phyloP scores from a whole-genome alignment of 2,113 vertebrate genomes.

The Saimiri boliviensis region DNA sequence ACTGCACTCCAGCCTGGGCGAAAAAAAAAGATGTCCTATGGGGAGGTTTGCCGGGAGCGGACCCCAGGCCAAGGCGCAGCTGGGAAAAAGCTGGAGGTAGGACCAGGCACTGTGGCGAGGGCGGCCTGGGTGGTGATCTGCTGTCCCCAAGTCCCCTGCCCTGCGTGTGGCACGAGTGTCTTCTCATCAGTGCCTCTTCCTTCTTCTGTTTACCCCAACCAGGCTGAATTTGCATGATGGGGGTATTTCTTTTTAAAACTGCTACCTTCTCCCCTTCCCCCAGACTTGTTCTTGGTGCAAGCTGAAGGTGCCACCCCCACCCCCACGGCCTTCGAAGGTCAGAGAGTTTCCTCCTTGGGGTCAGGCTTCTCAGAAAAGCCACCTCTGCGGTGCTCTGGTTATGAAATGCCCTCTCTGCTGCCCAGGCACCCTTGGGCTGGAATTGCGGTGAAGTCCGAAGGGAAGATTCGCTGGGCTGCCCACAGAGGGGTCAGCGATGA shows the following conservation, averaged over 20 bases:
- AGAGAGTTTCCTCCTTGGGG: not conserved
- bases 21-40: not conserved
- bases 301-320: not conserved
- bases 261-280: not conserved
- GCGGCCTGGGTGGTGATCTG: not conserved
- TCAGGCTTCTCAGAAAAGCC: conserved; percentile 25
- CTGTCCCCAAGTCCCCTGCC: not conserved
- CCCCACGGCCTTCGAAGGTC: accelerated
- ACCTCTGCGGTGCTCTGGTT: accelerated
- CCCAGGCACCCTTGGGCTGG: not conserved
- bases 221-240: not conserved
- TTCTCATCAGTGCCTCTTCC: not conserved
- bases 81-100: not conserved
- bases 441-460: not conserved
- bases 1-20: too few species aligned
- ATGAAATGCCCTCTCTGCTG: not conserved
- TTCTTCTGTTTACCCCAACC: not conserved
- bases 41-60: not conserved
- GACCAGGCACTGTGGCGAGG: not conserved
- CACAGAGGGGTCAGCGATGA: too few species aligned
- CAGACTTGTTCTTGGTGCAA: not conserved
- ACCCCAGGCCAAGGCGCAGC: not conserved
- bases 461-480: not conserved
- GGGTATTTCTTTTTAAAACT: not conserved
- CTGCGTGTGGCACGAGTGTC: accelerated